phyloP scores from a whole-genome alignment of 30 jellyfish, hydroid and myxozoan species.

The Sanderia malayensis region DNA sequence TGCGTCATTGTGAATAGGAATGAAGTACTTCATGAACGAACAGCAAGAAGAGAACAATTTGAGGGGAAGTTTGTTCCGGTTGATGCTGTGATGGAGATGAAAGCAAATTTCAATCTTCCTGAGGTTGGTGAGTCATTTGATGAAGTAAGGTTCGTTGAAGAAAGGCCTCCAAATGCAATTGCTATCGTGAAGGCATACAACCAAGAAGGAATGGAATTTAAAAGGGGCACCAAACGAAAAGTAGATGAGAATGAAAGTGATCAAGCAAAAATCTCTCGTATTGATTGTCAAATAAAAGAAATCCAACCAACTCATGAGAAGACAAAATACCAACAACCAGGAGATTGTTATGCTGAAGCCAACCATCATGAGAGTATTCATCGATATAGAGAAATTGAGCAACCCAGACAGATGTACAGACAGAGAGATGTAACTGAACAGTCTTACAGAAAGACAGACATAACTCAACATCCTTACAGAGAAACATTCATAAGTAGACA shows the following conservation, averaged over 20 bases:
- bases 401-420: neutral
- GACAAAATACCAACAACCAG: too few relatives aligned
- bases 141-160: constrained; percentile 80
- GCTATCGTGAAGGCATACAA: constrained; percentile 53
- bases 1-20: constrained; percentile 81
- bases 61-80: constrained; percentile 95
- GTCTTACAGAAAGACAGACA: neutral
- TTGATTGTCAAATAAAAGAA: too few relatives aligned
- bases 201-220: constrained; percentile 66
- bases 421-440: neutral
- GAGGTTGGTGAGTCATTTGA: constrained; percentile 95
- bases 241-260: constrained; percentile 1
- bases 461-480: neutral
- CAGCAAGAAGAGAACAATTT: constrained; percentile 63
- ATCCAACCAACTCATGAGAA: too few relatives aligned
- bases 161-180: constrained; percentile 59
- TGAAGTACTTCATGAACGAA: constrained; percentile 57
- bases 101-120: constrained; percentile 85
- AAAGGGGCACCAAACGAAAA: constrained; percentile 8
- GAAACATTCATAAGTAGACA: too few relatives aligned
- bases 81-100: constrained; percentile 96
- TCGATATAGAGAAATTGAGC: too few relatives aligned
- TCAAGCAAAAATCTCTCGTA: constrained; percentile 29
- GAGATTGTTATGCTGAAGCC: too few relatives aligned
- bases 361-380: too few relatives aligned